Conservation (phyloP, 2,797 vertebrate species). For the Sus cebifrons region DNA sequence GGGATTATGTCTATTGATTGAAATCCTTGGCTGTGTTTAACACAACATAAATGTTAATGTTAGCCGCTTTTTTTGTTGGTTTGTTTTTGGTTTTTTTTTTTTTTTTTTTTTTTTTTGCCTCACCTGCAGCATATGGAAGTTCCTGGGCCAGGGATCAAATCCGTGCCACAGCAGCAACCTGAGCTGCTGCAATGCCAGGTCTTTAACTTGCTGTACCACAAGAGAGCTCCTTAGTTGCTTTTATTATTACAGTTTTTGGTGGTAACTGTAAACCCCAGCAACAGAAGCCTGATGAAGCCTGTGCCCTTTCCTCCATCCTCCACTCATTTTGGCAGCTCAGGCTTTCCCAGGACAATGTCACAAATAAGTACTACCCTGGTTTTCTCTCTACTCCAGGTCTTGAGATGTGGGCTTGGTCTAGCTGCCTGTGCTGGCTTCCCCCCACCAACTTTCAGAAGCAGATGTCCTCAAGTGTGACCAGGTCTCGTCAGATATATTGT, state of each 20-base stretch:
- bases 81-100: too few species aligned
- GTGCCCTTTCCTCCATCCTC: rapidly evolving
- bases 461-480: neutral
- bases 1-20: neutral
- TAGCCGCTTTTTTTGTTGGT: too few species aligned
- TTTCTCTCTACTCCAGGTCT: neutral
- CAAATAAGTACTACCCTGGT: neutral
- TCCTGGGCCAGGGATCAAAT: too few species aligned
- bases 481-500: neutral
- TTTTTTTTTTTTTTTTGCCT: too few species aligned
- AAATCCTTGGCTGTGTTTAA: neutral
- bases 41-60: neutral
- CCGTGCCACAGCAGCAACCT: too few species aligned
- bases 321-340: rapidly evolving
- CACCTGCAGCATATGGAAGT: too few species aligned
- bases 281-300: neutral
- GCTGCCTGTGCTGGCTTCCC: neutral
- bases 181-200: too few species aligned
- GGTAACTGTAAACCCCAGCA: neutral
- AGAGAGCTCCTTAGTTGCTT: neutral
- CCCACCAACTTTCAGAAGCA: neutral
- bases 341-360: rapidly evolving
- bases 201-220: too few species aligned
- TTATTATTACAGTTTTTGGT: neutral
- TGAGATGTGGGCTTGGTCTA: neutral